Base-by-base conservation (phyloP, 2,888 invertebrate genomes). In the Odontothrips loti region DNA sequence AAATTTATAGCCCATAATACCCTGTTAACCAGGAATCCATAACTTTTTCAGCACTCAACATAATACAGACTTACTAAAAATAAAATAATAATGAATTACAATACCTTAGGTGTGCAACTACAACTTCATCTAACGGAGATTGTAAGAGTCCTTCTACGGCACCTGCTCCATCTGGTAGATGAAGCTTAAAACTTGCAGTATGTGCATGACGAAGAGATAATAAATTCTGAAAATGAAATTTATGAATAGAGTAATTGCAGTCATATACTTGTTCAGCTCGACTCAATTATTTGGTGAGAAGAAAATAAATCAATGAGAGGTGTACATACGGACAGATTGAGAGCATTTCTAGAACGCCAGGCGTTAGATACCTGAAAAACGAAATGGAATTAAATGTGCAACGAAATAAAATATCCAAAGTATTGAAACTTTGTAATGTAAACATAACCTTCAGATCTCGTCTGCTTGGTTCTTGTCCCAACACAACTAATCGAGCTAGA, bases 71-170 rank as follows among this genome's bases (percentile, higher is more conserved):
- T 2, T 75, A 63, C 17, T 20, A 79, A 23, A 15, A 81, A 82
- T 80, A 47, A 63, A 81, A 82, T 48, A 75, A 80, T 9, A 43
- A 81, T 27, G 47, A 80, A 75, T 80, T 43, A 80, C 82, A 84
- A 83, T 85, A 87, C 88, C 86, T 87, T 79, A 96, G 87, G 87
- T 96, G 96, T 9, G 91, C 89, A 79, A 91, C 89, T 10, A 94
- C 90, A 63, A 95, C 88, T 86, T 95, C 95, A 86, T 95, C 94
- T 81, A 95, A 88, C 0, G 95, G 95, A 12, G 92, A 88, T 80
- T 92, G 90, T 82, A 96, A 89, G 84, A 92, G 91, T 80, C 93
- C 90, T 84, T 92, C 91, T 1, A 95, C 93, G 43, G 92, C 88
- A 47, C 89, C 88, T 83, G 95, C 94, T 0, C 95, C 93, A 84